phyloP scores from a whole-genome alignment of 2,113 vertebrate species.

The Cinclus mexicanus region DNA sequence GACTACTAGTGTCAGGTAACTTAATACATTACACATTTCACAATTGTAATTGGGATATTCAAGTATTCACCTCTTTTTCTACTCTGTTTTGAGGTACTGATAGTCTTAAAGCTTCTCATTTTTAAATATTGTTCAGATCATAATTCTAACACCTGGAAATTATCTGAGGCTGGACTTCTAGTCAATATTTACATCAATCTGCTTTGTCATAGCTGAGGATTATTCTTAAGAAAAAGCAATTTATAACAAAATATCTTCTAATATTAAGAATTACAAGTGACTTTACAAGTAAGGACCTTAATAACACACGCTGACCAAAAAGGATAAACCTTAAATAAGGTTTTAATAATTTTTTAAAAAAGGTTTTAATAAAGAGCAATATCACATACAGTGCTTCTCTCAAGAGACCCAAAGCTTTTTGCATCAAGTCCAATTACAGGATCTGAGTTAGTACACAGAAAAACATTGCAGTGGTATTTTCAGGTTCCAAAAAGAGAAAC shows the following conservation, averaged over 20 bases:
- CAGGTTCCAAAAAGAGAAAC: background rate
- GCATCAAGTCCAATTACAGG: rapidly evolving
- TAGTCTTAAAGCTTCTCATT: background rate
- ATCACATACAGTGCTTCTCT: rapidly evolving
- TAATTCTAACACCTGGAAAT: background rate
- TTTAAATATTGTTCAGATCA: background rate
- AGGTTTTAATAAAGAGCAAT: background rate
- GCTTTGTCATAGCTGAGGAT: background rate
- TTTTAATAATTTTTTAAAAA: too few relatives aligned
- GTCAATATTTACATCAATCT: background rate
- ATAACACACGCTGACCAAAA: background rate
- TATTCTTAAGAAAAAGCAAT: background rate
- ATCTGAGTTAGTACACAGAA: background rate
- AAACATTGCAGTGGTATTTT: background rate
- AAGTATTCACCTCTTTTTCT: background rate
- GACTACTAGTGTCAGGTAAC: background rate
- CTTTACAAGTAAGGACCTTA: background rate
- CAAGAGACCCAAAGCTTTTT: background rate
- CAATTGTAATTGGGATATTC: background rate
- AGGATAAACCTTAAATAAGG: background rate
- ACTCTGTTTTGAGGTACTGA: background rate
- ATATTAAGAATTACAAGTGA: background rate
- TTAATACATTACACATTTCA: background rate
- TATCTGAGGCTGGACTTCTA: background rate
- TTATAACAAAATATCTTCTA: background rate